Percentiles rank a stretch among this genome's conserved stretches.
Evolutionary conservation across 2,113 vertebrate species (phyloP).

Genomic region (Boleophthalmus pectinirostris): DNA sequence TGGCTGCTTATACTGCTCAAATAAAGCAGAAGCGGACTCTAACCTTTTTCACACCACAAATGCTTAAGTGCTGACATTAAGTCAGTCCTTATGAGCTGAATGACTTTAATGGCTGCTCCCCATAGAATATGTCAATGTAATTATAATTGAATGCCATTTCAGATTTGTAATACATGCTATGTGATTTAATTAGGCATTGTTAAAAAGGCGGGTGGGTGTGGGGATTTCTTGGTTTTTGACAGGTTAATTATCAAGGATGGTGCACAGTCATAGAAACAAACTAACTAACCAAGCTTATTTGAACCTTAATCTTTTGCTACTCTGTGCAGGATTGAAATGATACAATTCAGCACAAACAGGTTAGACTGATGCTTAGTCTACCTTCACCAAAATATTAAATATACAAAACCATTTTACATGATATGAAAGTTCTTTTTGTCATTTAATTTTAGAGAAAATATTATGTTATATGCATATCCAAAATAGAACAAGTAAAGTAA

Average conservation of each 20-base stretch:
- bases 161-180: background rate
- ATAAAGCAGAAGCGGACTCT: constrained; percentile 11
- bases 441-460: no score
- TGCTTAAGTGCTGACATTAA: background rate
- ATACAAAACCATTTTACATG: background rate
- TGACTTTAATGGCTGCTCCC: constrained; percentile 10
- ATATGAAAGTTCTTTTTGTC: background rate
- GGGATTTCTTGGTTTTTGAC: background rate
- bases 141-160: constrained; percentile 7
- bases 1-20: constrained; percentile 11
- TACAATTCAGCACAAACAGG: background rate
- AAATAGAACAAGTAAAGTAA: no score
- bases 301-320: background rate
- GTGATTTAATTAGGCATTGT: constrained; percentile 2
- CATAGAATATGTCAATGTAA: constrained; percentile 16
- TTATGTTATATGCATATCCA: no score
- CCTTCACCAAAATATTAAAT: background rate
- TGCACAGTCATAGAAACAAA: background rate
- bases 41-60: constrained; percentile 1
- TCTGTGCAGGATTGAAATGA: background rate
- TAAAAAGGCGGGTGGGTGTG: background rate
- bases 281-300: background rate
- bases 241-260: background rate
- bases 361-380: background rate
- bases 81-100: constrained; percentile 2